A percentile compares a stretch with the other conserved stretches of the same genome.
Evolutionary conservation across 2,888 invertebrate species (phyloP).

Genomic region (Sarcophaga caerulescens): DNA sequence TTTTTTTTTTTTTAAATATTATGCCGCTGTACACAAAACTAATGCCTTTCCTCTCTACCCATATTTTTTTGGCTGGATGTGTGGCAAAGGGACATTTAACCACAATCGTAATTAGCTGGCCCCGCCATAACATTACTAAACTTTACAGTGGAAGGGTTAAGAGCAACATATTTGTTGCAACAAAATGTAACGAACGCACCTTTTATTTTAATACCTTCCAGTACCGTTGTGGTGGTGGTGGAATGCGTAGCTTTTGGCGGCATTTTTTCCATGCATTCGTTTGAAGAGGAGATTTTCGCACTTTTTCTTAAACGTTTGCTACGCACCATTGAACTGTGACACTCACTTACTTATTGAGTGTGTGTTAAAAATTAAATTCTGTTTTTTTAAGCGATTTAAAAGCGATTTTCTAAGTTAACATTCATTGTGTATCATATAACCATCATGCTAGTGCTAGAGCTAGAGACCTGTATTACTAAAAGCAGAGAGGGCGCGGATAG

Average conservation of each 20-base stretch:
- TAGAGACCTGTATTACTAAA: too few relatives aligned
- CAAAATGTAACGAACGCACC: too few relatives aligned
- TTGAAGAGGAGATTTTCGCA: constrained; percentile 58
- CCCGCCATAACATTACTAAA: constrained; percentile 15
- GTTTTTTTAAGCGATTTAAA: neutral
- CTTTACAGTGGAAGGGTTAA: constrained; percentile 4
- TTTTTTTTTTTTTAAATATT: constrained; percentile 3
- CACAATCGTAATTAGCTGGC: constrained; percentile 58
- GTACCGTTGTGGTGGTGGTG: too few relatives aligned
- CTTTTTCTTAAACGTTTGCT: constrained; percentile 54
- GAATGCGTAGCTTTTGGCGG: constrained; percentile 53
- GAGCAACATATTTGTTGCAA: neutral
- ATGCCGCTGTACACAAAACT: neutral
- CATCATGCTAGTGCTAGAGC: too few relatives aligned
- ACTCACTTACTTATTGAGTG: constrained; percentile 36
- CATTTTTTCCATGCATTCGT: constrained; percentile 22
- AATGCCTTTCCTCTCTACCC: neutral
- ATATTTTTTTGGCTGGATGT: too few relatives aligned
- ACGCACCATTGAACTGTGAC: constrained; percentile 66
- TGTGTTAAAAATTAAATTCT: constrained; percentile 32
- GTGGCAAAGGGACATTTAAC: constrained; percentile 41
- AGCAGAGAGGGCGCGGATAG: too few relatives aligned
- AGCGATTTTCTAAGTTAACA: neutral
- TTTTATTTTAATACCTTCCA: too few relatives aligned
- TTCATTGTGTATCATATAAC: neutral